phyloP scores from a whole-genome alignment of 2,113 vertebrate species.

The Excalfactoria chinensis region DNA sequence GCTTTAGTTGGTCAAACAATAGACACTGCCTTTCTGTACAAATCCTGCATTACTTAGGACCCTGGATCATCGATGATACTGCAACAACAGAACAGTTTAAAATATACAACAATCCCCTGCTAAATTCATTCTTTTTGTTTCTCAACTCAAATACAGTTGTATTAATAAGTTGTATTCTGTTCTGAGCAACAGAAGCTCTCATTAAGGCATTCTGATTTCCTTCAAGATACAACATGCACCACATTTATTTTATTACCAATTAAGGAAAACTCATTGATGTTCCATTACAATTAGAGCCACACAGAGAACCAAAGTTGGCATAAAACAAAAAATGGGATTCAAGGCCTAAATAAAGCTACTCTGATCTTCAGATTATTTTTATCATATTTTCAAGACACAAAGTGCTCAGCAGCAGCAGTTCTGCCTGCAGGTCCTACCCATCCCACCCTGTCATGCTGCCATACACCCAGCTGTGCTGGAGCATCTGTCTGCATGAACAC shows the following conservation, averaged over 20 bases:
- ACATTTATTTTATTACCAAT: neutral
- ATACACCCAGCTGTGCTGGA: neutral
- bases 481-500: neutral
- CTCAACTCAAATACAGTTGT: neutral
- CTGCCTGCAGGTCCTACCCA: neutral
- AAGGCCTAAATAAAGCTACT: neutral
- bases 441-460: neutral
- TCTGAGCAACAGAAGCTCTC: neutral
- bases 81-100: too few relatives aligned
- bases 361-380: neutral
- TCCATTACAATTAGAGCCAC: neutral
- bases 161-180: too few relatives aligned
- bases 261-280: neutral
- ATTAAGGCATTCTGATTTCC: neutral
- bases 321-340: neutral
- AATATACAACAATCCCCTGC: neutral
- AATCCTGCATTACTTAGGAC: neutral
- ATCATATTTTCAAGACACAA: neutral
- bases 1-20: neutral
- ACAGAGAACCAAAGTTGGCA: rapidly evolving
- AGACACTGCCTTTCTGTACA: neutral
- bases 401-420: neutral
- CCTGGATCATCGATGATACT: neutral
- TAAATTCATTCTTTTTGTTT: neutral
- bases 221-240: neutral